Evolutionary conservation across 2,888 invertebrate species (phyloP).

Genomic region (Xestia rhomboidea): DNA sequence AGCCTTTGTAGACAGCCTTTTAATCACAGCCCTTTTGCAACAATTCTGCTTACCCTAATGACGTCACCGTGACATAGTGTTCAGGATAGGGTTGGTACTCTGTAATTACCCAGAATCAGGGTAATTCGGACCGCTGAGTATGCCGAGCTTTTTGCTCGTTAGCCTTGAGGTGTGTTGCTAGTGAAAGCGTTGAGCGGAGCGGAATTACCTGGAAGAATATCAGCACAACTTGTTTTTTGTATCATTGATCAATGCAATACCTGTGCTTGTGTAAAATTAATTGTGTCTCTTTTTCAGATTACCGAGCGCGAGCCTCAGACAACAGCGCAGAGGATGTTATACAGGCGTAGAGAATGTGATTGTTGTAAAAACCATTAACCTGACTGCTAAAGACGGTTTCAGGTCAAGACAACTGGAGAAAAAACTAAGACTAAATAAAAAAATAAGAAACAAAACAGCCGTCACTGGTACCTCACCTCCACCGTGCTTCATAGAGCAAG

Average conservation of each 20-base stretch:
- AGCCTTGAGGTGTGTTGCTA: slow-evolving; percentile 65
- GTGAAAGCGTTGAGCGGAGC: slow-evolving; percentile 44
- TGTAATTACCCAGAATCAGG: slow-evolving; percentile 89
- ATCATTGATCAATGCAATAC: neutral
- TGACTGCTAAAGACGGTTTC: neutral
- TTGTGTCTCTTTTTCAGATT: neutral
- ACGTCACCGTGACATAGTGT: slow-evolving; percentile 88
- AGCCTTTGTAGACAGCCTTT: slow-evolving; percentile 69
- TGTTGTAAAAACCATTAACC: neutral
- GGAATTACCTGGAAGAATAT: neutral
- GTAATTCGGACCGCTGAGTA: slow-evolving; percentile 85
- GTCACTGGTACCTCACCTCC: slow-evolving; percentile 59
- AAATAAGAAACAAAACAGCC: slow-evolving; percentile 58
- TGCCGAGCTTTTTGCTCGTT: slow-evolving; percentile 87
- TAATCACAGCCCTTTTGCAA: slow-evolving; percentile 74
- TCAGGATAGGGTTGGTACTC: slow-evolving; percentile 81
- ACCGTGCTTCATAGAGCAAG: slow-evolving; percentile 75
- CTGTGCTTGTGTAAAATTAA: neutral
- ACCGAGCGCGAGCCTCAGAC: neutral
- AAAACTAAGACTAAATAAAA: neutral
- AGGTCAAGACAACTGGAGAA: neutral
- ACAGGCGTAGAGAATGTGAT: neutral
- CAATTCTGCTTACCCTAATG: slow-evolving; percentile 88
- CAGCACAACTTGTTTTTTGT: neutral
- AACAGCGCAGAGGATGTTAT: neutral